Base-by-base conservation (phyloP, 2,113 vertebrate genomes). In the Galemys pyrenaicus region DNA sequence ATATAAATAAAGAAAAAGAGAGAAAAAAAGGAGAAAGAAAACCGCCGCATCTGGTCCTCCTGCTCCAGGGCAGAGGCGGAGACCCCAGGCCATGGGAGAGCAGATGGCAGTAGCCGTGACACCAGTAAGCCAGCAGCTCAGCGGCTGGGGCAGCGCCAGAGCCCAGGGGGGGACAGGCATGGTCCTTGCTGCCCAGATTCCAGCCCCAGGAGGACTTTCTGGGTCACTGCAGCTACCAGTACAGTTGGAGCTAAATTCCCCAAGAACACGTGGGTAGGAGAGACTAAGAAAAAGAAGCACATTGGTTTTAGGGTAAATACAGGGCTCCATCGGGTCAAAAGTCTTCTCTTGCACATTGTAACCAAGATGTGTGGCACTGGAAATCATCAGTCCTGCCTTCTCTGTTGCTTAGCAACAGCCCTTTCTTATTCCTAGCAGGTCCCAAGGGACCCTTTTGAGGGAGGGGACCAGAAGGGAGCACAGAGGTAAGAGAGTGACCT, bases 371-470 rank as follows among this genome's bases (percentile, higher is more conserved):
- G 9, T 60, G n/a, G 26, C 49, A 4, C 3, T n/a, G 46, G 58
- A 49, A n/a, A 0, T 0, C 9, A 56, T n/a, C 58, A 8, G 83
- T 58, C 46, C 67, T 39, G 41, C 54, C 65, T 39, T 73, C 41
- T 5, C 24, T 0, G 41, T 96, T 78, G 88, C 94, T 87, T 88
- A 95, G 96, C 95, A 95, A 94, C 73, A 0, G 60, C 37, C 51
- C 80, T 87, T 87, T 91, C 67, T 71, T 62, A 71, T 73, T 96
- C 77, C 65, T 19, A 13, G 65, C 13, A 67, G 54, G 44, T 83
- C 19, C 22, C 41, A 16, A 77, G 17, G 74, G 75, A 22, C 37
- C 11, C 15, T 77, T 87, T 75, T 41, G 58, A 85, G 77, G 28
- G 30, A 22, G 5, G 39, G 19, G 56, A 24, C 44, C 13, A 71